Conservation (phyloP, 2,888 invertebrate species). For the Formica aserva region DNA sequence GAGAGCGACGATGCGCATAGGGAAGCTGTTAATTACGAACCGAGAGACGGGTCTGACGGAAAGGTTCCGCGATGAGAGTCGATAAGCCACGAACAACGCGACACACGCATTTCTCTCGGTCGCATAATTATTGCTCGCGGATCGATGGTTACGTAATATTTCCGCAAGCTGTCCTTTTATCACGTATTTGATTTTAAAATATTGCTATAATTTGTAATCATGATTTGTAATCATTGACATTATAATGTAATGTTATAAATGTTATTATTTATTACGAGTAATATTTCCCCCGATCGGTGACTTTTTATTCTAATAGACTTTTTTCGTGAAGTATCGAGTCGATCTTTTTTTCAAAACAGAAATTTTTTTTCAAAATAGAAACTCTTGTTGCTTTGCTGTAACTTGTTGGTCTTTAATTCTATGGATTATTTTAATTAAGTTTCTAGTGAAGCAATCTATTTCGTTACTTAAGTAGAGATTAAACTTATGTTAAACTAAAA, state of each 20-base stretch:
- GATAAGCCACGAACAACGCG: constrained; percentile 20
- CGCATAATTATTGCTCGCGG: not conserved
- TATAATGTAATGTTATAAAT: no score
- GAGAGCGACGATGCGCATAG: constrained; percentile 35
- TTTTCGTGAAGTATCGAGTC: not conserved
- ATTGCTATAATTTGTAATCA: not conserved
- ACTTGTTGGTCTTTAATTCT: not conserved
- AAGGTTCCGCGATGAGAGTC: constrained; percentile 27
- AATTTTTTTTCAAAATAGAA: constrained; percentile 9
- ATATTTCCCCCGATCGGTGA: not conserved
- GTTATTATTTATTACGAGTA: no score
- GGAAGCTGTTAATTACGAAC: constrained; percentile 46
- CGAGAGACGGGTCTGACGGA: constrained; percentile 33
- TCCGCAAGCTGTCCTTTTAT: not conserved
- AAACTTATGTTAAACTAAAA: not conserved
- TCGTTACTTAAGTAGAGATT: not conserved
- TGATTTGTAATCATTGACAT: no score
- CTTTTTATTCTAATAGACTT: not conserved
- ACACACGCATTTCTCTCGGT: not conserved
- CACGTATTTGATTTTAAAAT: not conserved
- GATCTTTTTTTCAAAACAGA: not conserved
- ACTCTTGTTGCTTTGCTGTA: not conserved
- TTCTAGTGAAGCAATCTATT: not conserved
- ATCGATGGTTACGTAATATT: not conserved
- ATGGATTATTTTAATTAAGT: not conserved